Base-by-base conservation (phyloP, 2,113 vertebrate genomes). In the Platanista minor region DNA sequence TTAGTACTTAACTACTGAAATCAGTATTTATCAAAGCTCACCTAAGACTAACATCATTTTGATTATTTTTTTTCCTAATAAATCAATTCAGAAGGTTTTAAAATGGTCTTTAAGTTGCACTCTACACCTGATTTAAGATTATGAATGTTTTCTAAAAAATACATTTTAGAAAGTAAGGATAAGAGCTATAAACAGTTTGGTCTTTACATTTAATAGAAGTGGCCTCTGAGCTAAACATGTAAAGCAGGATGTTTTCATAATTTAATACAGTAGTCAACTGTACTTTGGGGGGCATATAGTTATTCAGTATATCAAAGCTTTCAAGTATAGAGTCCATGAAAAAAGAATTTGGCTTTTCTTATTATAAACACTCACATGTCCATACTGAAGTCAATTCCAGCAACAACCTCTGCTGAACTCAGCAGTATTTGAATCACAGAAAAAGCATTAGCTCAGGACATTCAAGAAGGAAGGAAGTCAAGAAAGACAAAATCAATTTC, bases 381-480 rank as follows among this genome's bases (percentile, higher is more conserved):
- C 91, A 92, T 54, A 62, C 62, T 91, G 27, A 98, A 98, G 96
- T 87, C 86, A 97, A 91, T 72, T 96, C 23, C 62, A 87, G 71
- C 85, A 91, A 94, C 39, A 69, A 87, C 41, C 64, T 97, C 57
- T 98, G 97, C 96, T 39, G 49, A 94, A 12, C 95, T 98, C 98
- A 98, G 98, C 97, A 96, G 87, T 83, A 87, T 31, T 20, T 18
- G 27, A 95, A 96, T 54, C 94, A 20, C 43, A 96, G 75, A 67
- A 91, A 94, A 94, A 83, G 94, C 52, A 29, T 82, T 95, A 96
- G 97, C 92, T 96, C 96, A 97, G 93, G 97, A 90, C 90, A 0
- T 11, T 8, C 52, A 96, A 97, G 96, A 97, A 97, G 97, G 97
- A 96, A 97, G 97, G 97, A 96, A 97, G 96, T 93, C 89, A 98